Percentiles rank a stretch among this genome's conserved stretches.
Evolutionary conservation across 1,140 invertebrate genomes (phyloP).

Genomic region (Thaumatotibia leucotreta): DNA sequence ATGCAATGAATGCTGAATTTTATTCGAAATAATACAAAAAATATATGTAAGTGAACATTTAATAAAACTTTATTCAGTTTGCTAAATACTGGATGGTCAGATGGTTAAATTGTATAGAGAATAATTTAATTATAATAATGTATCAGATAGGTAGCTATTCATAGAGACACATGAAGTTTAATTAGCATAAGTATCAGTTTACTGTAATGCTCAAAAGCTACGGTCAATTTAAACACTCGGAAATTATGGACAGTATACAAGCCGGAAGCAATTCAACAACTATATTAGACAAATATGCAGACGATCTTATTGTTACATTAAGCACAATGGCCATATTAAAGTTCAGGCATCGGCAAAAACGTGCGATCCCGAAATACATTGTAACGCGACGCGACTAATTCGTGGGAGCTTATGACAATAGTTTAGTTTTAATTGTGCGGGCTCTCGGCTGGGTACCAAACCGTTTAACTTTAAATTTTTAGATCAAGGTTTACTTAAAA

Average conservation of each 20-base stretch:
- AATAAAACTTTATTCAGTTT: too few relatives aligned
- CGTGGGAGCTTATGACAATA: conserved; percentile 10
- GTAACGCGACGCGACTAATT: not conserved
- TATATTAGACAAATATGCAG: conserved; percentile 1
- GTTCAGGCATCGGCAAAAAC: not conserved
- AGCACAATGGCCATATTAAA: conserved; percentile 9
- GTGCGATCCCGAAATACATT: conserved; percentile 4
- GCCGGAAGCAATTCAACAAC: conserved; percentile 7
- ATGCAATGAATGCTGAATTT: too few relatives aligned
- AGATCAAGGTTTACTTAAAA: not conserved
- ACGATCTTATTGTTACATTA: conserved; percentile 13
- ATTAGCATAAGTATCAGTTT: too few relatives aligned
- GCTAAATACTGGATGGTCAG: too few relatives aligned
- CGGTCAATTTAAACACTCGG: not conserved
- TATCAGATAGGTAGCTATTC: too few relatives aligned
- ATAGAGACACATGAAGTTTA: too few relatives aligned
- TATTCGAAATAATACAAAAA: too few relatives aligned
- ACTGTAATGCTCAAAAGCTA: not conserved
- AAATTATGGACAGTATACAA: not conserved
- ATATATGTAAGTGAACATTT: too few relatives aligned
- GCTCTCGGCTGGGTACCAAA: not conserved
- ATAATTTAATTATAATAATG: too few relatives aligned
- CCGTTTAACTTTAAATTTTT: conserved; percentile 6
- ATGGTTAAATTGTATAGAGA: too few relatives aligned
- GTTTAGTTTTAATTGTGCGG: conserved; percentile 3